Base-by-base conservation (phyloP, 2,888 invertebrate species). In the Philereme transversata region DNA sequence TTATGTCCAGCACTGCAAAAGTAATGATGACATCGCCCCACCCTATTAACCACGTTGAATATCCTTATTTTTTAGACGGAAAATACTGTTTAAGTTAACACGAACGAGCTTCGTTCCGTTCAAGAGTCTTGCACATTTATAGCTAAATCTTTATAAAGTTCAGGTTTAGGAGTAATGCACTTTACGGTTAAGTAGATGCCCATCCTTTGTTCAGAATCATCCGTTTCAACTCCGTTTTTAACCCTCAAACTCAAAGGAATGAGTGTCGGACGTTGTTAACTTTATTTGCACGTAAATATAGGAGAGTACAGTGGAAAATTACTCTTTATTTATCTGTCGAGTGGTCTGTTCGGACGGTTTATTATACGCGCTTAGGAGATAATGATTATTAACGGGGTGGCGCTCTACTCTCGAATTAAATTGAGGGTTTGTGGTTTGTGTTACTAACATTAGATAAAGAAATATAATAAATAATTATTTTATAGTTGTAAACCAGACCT, bases 321-420 rank as follows among this genome's bases (percentile, higher is more conserved):
- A 73, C 68, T 54, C 35, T 51, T 62, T 10, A 22, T 51, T 72
- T 73, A 70, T 71, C 64, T 69, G 60, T 69, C 47, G 62, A 70
- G 62, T 64, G 67, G 58, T 58, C 57, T 57, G 62, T 65, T 71
- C 70, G 57, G 60, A 60, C 60, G 49, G 62, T 68, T 57, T 64
- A 56, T 61, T 60, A 50, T 11, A 53, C 33, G 38, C 36, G 36
- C 49, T 49, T 46, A 41, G 49, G 52, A 65, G 63, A 70, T 69
- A 76, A 77, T 79, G 72, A 69, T 72, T 71, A 76, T 70, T 5
- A 71, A 78, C 74, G 70, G 67, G 54, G 62, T 64, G 56, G 61
- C 61, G 64, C 52, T 62, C 55, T 53, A 22, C 43, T 36, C 35
- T 51, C 41, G 44, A 46, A 57, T 54, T 49, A 54, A 54, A 58